Evolutionary conservation across 2,113 vertebrate species (phyloP).

Genomic region (Otocyon megalotis): DNA sequence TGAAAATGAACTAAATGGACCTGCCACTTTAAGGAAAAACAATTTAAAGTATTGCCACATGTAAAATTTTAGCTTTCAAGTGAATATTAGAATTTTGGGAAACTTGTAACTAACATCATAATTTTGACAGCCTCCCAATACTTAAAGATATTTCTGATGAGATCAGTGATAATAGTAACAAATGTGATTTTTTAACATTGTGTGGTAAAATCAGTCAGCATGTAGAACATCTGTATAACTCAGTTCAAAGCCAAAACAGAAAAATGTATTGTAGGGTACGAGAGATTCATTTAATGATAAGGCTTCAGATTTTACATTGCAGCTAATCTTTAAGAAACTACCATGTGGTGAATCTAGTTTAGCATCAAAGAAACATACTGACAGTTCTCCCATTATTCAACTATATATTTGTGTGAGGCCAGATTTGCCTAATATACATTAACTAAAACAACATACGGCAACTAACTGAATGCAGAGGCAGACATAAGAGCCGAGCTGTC

Average conservation of each 20-base stretch:
- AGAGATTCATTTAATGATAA: not conserved
- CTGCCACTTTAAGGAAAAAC: not conserved
- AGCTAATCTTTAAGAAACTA: not conserved
- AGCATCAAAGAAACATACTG: not conserved
- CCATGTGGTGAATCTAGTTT: not conserved
- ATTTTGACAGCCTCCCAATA: not conserved
- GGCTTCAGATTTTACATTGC: not conserved
- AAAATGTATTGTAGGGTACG: not conserved
- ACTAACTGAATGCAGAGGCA: not conserved
- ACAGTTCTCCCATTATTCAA: not conserved
- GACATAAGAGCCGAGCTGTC: not conserved
- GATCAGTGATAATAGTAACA: not conserved
- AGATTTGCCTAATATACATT: not conserved
- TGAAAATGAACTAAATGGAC: constrained; percentile 16
- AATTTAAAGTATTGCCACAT: not conserved
- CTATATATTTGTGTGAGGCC: not conserved
- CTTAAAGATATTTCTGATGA: not conserved
- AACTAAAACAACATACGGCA: not conserved
- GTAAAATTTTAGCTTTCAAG: not conserved
- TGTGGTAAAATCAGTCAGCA: not conserved
- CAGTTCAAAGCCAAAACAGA: not conserved
- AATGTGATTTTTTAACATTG: not conserved
- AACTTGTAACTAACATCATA: not conserved
- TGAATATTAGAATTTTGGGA: not conserved
- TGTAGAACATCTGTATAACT: not conserved